A percentile compares a stretch with the other conserved stretches of the same genome.
Evolutionary conservation across 1,140 invertebrate species (phyloP).

Genomic region (Trachelipus rathkii): DNA sequence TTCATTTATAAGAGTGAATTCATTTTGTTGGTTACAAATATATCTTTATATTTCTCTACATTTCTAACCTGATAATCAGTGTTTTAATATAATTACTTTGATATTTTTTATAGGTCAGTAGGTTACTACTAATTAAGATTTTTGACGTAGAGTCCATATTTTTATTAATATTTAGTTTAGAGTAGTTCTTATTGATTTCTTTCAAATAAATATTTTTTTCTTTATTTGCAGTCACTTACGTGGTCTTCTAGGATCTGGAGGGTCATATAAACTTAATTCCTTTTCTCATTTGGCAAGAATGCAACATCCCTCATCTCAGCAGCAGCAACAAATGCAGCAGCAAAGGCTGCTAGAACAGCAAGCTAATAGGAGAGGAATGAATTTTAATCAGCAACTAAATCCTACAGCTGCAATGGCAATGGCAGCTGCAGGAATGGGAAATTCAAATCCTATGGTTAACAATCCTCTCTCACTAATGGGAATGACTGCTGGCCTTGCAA

Average conservation of each 20-base stretch:
- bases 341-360: slow-evolving; percentile 31
- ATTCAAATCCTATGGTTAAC: slow-evolving; percentile 12
- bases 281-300: slow-evolving; percentile 41
- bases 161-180: too few species aligned
- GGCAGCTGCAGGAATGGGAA: slow-evolving; percentile 23
- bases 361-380: slow-evolving; percentile 2
- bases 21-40: too few species aligned
- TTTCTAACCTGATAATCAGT: too few species aligned
- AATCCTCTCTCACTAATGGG: slow-evolving; percentile 33
- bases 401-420: slow-evolving; percentile 20
- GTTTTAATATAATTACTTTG: too few species aligned
- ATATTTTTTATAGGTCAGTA: too few species aligned
- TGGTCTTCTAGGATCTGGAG: slow-evolving; percentile 41
- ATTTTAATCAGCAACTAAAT: background rate
- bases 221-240: slow-evolving; percentile 37
- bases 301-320: slow-evolving; percentile 30
- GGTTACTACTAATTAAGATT: slow-evolving; percentile 11
- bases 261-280: slow-evolving; percentile 44
- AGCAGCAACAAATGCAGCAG: slow-evolving; percentile 40
- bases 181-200: background rate
- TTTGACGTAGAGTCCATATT: too few species aligned
- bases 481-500: slow-evolving; percentile 29
- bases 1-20: too few species aligned
- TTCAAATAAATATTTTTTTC: background rate
- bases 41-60: too few species aligned